phyloP scores from a whole-genome alignment of 2,888 invertebrate species.

The Diogma glabrata region DNA sequence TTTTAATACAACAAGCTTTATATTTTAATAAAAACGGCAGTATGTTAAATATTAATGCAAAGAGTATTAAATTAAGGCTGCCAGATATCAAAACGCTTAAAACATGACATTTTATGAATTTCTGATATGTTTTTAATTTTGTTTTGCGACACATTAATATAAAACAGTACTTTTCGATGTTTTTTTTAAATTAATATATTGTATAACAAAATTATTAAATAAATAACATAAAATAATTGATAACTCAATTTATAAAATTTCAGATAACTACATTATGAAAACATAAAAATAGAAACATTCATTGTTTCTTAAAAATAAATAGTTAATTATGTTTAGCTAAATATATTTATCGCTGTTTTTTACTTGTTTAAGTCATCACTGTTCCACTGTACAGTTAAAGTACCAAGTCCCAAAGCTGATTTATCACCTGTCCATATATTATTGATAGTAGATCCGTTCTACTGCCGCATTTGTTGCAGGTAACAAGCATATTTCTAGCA shows the following conservation, averaged over 20 bases:
- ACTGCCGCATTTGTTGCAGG: slow-evolving; percentile 1
- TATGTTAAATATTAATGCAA: too few relatives aligned
- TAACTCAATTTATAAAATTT: neutral
- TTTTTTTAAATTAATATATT: too few relatives aligned
- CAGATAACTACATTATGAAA: neutral
- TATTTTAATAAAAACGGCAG: too few relatives aligned
- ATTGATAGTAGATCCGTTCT: neutral
- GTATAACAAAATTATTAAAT: neutral
- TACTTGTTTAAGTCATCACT: neutral
- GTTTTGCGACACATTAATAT: too few relatives aligned
- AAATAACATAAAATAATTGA: neutral
- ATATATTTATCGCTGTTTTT: neutral
- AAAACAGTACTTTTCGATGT: too few relatives aligned
- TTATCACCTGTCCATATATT: neutral
- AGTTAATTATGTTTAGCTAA: neutral
- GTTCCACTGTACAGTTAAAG: neutral
- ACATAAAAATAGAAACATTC: neutral
- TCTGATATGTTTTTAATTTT: too few relatives aligned
- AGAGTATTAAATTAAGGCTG: too few relatives aligned
- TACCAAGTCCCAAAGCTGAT: neutral
- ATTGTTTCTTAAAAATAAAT: neutral
- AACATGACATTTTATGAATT: too few relatives aligned
- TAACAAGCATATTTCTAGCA: neutral
- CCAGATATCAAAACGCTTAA: too few relatives aligned
- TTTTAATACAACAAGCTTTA: too few relatives aligned